Evolutionary conservation across 2,888 invertebrate species (phyloP).

Genomic region (Cordilura impudica): DNA sequence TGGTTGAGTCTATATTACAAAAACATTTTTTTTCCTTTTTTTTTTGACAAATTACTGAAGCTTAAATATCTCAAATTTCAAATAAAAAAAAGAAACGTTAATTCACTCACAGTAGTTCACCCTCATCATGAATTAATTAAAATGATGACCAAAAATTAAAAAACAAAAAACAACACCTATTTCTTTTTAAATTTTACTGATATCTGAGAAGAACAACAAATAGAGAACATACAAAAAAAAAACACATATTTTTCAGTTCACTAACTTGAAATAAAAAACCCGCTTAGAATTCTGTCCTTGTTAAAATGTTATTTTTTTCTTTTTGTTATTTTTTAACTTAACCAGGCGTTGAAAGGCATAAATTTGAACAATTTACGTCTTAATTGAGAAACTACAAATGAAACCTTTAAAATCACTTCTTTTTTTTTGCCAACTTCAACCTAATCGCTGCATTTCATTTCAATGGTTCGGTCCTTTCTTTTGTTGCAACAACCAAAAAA

Average conservation of each 20-base stretch:
- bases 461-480: conserved; percentile 40
- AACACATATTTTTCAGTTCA: conserved; percentile 44
- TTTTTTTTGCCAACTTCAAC: conserved; percentile 11
- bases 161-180: conserved; percentile 18
- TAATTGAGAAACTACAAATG: conserved; percentile 67
- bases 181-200: conserved; percentile 13
- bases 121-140: conserved; percentile 57
- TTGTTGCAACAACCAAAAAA: background rate
- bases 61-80: conserved; percentile 58
- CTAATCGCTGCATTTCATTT: conserved; percentile 61
- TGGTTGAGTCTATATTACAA: background rate
- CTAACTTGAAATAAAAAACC: conserved; percentile 31
- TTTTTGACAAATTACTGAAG: conserved; percentile 47
- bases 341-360: conserved; percentile 62
- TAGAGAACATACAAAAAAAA: conserved; percentile 18
- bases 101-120: conserved; percentile 55
- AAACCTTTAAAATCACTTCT: conserved; percentile 62
- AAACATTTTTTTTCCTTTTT: background rate
- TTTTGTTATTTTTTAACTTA: conserved; percentile 6
- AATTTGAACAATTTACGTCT: conserved; percentile 69
- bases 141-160: conserved; percentile 43
- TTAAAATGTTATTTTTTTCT: conserved; percentile 16
- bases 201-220: conserved; percentile 51
- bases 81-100: conserved; percentile 36
- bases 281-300: conserved; percentile 45